Evolutionary conservation across 2,888 invertebrate species (phyloP).

Genomic region (Euproctis similis): DNA sequence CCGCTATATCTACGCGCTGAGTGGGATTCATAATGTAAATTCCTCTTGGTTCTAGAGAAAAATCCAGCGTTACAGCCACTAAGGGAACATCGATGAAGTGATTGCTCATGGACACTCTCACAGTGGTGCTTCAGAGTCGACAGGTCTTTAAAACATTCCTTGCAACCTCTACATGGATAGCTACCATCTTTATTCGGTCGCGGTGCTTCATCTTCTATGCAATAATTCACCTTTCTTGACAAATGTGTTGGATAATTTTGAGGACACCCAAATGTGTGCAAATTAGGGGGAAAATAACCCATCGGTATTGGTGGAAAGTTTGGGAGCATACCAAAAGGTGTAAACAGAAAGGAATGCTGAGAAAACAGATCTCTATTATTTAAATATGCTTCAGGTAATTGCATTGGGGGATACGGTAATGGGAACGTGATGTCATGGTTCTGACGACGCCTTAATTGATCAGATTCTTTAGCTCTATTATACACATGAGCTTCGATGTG

Average conservation of each 20-base stretch:
- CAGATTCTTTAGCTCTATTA: conserved; percentile 53
- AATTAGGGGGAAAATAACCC: conserved; percentile 59
- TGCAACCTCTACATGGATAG: conserved; percentile 82
- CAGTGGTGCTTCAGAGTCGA: conserved; percentile 82
- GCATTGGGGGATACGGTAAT: conserved; percentile 50
- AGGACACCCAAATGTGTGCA: conserved; percentile 59
- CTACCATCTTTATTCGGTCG: conserved; percentile 79
- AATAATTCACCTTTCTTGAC: conserved; percentile 71
- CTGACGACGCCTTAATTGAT: conserved; percentile 48
- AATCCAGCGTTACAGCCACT: conserved; percentile 86
- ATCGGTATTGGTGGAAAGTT: conserved; percentile 65
- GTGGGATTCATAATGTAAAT: conserved; percentile 84
- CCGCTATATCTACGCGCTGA: conserved; percentile 58
- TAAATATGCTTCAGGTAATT: conserved; percentile 55
- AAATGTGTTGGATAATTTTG: conserved; percentile 52
- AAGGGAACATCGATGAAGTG: conserved; percentile 84
- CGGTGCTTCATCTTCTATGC: conserved; percentile 80
- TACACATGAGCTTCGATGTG: conserved; percentile 73
- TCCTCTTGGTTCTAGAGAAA: conserved; percentile 85
- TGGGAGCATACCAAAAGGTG: conserved; percentile 67
- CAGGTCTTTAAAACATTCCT: conserved; percentile 78
- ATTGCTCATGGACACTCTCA: conserved; percentile 79
- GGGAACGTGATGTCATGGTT: conserved; percentile 45
- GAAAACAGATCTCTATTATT: conserved; percentile 58
- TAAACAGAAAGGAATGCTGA: conserved; percentile 65